Evolutionary conservation across 2,888 invertebrate genomes (phyloP), one percentile per base, ranked within the genome.

Genomic region (Tethea ocularis): DNA sequence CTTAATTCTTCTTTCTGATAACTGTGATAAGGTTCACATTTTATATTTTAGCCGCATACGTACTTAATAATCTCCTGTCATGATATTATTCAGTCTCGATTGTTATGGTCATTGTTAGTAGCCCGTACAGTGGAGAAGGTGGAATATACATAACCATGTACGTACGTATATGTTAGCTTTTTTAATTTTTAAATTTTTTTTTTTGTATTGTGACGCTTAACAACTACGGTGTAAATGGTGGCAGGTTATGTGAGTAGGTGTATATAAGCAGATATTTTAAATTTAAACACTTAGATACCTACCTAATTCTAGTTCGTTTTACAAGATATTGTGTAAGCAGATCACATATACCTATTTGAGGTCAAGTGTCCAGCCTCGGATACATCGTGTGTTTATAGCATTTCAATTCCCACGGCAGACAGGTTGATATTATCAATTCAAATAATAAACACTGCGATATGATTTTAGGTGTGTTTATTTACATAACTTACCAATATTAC

Each of bases 351-450:
- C 15, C 38, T 46, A 20, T 46, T 20, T 74, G 79, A 86, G 87
- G 86, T 83, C 83, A 82, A 77, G 65, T 76, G 70, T 72, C 68
- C 74, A 84, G 75, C 86, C 86, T 86, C 82, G 84, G 69, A 64
- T 61, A 61, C 62, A 62, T 54, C 63, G 58, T 60, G 62, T 61
- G 66, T 64, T 13, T 62, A 70, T 63, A 61, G 67, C 61, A 67
- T 70, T 64, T 33, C 54, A 69, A 67, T 66, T 61, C 58, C 58
- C 57, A 60, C 63, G 64, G 55, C 58, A 61, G 22, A 51, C n/a
- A 36, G 56, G 38, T 46, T n/a, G 46, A 57, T 51, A 17, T 51
- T 22, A 51, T 51, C 57, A 29, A 29, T 33, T 36, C 46, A 46
- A 33, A 46, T 46, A 46, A 10, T 46, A 46, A 46, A 54, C 11